A percentile compares a stretch with the other conserved stretches of the same genome.
Conservation (phyloP, 2,888 invertebrate species). For the Leucophenga maculata region DNA sequence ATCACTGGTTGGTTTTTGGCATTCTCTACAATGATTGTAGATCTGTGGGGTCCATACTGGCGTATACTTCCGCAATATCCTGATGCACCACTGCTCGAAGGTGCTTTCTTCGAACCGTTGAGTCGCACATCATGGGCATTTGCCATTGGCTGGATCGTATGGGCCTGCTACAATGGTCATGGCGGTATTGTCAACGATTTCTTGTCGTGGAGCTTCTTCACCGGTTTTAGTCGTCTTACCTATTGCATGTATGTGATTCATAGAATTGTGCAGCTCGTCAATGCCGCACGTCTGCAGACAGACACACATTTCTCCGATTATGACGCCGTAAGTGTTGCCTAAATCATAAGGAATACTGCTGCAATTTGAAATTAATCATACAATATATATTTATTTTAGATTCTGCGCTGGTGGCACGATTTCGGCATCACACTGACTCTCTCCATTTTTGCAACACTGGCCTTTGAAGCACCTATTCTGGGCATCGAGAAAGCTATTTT, state of each 20-base stretch:
- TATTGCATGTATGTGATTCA: constrained; percentile 71
- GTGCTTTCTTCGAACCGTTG: constrained; percentile 69
- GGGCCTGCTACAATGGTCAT: constrained; percentile 70
- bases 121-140: constrained; percentile 68
- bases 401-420: constrained; percentile 72
- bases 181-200: constrained; percentile 70
- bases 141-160: constrained; percentile 69
- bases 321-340: constrained; percentile 61
- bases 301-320: constrained; percentile 68
- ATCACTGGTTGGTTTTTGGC: constrained; percentile 66
- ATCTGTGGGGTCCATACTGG: constrained; percentile 69
- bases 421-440: constrained; percentile 68
- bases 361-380: background rate
- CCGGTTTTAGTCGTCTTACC: constrained; percentile 67
- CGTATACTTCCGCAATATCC: constrained; percentile 61
- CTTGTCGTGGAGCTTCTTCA: constrained; percentile 69
- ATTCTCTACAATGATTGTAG: constrained; percentile 61
- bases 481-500: constrained; percentile 72
- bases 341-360: too few relatives aligned
- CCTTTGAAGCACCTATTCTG: constrained; percentile 73
- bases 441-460: constrained; percentile 71
- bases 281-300: constrained; percentile 63
- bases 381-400: constrained; percentile 50
- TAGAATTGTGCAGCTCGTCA: constrained; percentile 66
- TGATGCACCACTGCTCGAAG: constrained; percentile 60